Evolutionary conservation across 2,113 vertebrate species (phyloP).

Genomic region (Arvicanthis niloticus): DNA sequence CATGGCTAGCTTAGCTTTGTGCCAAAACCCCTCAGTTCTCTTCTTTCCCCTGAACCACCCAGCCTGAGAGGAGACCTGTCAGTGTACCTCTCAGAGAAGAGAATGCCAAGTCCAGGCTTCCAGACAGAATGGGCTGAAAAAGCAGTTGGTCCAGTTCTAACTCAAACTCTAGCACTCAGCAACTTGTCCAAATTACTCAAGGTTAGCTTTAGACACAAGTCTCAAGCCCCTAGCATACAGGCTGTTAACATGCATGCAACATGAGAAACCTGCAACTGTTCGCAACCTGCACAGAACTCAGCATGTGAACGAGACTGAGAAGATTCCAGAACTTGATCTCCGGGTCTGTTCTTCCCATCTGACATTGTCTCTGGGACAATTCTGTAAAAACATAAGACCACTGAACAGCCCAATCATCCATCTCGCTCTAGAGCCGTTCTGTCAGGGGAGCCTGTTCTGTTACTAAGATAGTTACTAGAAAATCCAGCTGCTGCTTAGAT

Average conservation of each 20-base stretch:
- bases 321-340: neutral
- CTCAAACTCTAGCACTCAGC: neutral
- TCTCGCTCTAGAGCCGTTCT: neutral
- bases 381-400: conserved; percentile 21
- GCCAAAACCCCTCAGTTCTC: neutral
- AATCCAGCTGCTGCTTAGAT: neutral
- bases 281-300: neutral
- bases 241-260: neutral
- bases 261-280: conserved; percentile 35
- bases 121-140: neutral
- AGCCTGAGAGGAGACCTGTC: neutral
- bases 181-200: neutral
- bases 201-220: neutral
- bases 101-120: neutral
- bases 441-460: neutral
- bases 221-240: neutral
- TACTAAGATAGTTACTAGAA: neutral
- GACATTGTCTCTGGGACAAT: neutral
- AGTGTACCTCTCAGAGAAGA: neutral
- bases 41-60: neutral
- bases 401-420: neutral
- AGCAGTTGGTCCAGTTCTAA: neutral
- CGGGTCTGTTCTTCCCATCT: neutral
- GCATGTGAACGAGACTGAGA: neutral
- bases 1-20: neutral